Evolutionary conservation across 2,888 invertebrate species (phyloP).

Genomic region (Nomada lathburiana): DNA sequence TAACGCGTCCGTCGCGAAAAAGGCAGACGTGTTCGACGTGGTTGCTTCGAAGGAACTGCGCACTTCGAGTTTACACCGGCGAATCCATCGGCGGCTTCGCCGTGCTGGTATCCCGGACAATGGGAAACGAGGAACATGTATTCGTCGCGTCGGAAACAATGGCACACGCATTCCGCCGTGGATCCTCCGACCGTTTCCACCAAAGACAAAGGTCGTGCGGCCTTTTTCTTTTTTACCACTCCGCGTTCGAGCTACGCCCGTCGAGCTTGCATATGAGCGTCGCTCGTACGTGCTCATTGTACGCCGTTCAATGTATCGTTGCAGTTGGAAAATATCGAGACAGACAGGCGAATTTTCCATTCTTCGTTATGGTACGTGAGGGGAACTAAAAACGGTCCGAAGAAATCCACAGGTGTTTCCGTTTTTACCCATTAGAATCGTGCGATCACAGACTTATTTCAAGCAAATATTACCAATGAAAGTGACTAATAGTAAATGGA

Average conservation of each 20-base stretch:
- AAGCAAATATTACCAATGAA: too few relatives aligned
- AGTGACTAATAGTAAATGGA: too few relatives aligned
- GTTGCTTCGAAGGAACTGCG: slow-evolving; percentile 64
- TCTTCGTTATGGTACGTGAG: background rate
- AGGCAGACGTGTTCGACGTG: slow-evolving; percentile 63
- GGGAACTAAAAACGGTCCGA: background rate
- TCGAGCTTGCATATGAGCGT: background rate
- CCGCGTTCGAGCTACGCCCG: background rate
- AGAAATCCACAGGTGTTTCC: slow-evolving; percentile 18
- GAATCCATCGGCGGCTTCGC: slow-evolving; percentile 55
- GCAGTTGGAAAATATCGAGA: too few relatives aligned
- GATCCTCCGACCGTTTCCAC: slow-evolving; percentile 28
- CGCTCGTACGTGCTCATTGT: background rate
- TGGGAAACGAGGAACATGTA: slow-evolving; percentile 19
- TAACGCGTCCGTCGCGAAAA: background rate
- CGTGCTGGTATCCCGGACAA: slow-evolving; percentile 46
- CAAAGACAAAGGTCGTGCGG: slow-evolving; percentile 29
- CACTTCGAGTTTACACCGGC: slow-evolving; percentile 55
- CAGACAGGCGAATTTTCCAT: background rate
- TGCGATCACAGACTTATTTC: background rate
- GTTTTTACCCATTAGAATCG: background rate
- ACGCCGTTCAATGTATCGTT: background rate
- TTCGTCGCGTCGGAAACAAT: slow-evolving; percentile 59
- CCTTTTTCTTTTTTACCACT: slow-evolving; percentile 18
- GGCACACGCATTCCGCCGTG: background rate